Percentiles rank a stretch among this genome's conserved stretches.
Evolutionary conservation across 2,888 invertebrate species (phyloP).

Genomic region (Hecatera dysodea): DNA sequence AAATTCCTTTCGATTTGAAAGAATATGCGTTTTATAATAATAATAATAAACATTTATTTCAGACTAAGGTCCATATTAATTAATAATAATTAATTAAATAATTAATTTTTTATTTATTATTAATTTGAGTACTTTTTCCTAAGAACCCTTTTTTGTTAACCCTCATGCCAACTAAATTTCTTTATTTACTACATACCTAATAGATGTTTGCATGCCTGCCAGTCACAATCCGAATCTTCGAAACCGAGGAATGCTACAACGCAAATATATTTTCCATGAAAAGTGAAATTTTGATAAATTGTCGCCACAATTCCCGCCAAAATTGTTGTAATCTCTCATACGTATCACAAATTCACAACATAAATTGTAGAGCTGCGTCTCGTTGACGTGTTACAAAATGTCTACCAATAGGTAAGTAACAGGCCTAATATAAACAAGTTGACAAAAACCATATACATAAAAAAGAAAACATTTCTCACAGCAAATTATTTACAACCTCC

Average conservation of each 20-base stretch:
- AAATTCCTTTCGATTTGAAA: no score
- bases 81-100: no score
- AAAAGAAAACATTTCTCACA: not conserved
- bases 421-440: not conserved
- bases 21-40: no score
- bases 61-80: no score
- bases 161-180: not conserved
- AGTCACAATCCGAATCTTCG: no score
- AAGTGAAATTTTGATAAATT: slow-evolving; percentile 11
- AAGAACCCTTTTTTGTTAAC: not conserved
- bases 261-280: not conserved
- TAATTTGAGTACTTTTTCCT: no score
- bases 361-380: slow-evolving; percentile 48
- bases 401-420: slow-evolving; percentile 40
- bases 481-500: slow-evolving; percentile 3
- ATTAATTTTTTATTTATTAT: no score
- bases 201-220: no score
- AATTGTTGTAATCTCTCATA: slow-evolving; percentile 24
- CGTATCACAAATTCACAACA: no score
- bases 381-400: slow-evolving; percentile 57
- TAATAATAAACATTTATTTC: no score
- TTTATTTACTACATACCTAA: no score
- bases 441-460: not conserved
- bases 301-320: not conserved
- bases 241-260: no score